phyloP scores from a whole-genome alignment of 2,888 invertebrate species.

The Brassicogethes aeneus region DNA sequence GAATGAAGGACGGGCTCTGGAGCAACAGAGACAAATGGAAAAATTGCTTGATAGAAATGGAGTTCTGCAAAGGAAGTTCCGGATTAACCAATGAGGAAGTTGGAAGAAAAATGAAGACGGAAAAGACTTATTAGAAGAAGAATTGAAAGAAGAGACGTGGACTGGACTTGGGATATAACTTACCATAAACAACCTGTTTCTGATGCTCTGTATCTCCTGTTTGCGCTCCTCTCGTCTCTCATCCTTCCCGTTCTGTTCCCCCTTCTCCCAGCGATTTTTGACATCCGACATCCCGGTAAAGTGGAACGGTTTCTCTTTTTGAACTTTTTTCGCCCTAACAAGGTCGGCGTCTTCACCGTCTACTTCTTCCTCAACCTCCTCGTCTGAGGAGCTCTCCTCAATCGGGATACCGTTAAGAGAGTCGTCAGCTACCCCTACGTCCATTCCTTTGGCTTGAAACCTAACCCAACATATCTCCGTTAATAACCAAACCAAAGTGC shows the following conservation, averaged over 20 bases:
- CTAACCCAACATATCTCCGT: slow-evolving; percentile 32
- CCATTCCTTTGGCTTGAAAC: slow-evolving; percentile 77
- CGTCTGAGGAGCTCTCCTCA: slow-evolving; percentile 62
- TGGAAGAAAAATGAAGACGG: too few species aligned
- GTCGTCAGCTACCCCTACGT: slow-evolving; percentile 68
- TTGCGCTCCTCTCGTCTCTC: slow-evolving; percentile 72
- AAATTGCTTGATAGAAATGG: too few species aligned
- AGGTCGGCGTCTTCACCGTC: slow-evolving; percentile 55
- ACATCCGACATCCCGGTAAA: slow-evolving; percentile 79
- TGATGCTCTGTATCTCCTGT: slow-evolving; percentile 80
- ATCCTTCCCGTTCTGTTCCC: slow-evolving; percentile 48
- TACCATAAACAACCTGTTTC: slow-evolving; percentile 76
- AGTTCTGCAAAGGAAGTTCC: too few species aligned
- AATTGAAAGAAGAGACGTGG: too few species aligned
- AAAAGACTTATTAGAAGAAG: too few species aligned
- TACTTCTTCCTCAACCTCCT: slow-evolving; percentile 50
- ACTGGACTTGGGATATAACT: too few species aligned
- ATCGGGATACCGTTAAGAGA: slow-evolving; percentile 64
- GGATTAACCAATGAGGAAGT: too few species aligned
- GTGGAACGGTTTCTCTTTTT: slow-evolving; percentile 67
- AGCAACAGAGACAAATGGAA: too few species aligned
- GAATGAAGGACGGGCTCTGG: too few species aligned
- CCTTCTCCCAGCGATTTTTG: slow-evolving; percentile 72
- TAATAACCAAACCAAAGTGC: background rate
- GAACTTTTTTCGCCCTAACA: slow-evolving; percentile 47